Base-by-base conservation (phyloP, 2,888 invertebrate species). In the Limnephilus rhombicus region DNA sequence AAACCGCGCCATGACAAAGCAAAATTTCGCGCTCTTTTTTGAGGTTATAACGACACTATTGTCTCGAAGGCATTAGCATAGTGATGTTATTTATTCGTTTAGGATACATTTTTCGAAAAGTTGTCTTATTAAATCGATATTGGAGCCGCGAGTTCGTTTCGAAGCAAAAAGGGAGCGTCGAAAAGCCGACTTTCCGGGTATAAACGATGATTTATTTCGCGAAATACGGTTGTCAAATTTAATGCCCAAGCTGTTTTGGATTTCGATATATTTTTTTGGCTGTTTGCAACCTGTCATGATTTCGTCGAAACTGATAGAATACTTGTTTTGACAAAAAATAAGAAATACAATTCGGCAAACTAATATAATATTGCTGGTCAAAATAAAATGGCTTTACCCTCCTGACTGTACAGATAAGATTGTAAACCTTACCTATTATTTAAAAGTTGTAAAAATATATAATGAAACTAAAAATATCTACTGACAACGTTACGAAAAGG, bases 41-140 rank as follows among this genome's bases (percentile, higher is more conserved):
- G 81, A 90, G 82, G 31, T 82, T 49, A 68, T 90, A 90, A 90
- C 90, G 90, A 90, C 41, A 68, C 90, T 68, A 90, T 90, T 90
- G 90, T 90, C 83, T 85, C 68, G 31, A n/a, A 31, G 3, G 49
- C 68, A 90, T 90, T 90, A 90, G 49, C 90, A 90, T 90, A 90
- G 29, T 31, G 68, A 34, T n/a, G 83, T 53, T 89, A 41, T 86
- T 49, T 83, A 24, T 41, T 41, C 83, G 83, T 41, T 34, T 34
- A 37, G 83, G 83, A 41, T 41, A 34, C 83, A 83, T 87, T 87
- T 87, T 18, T 87, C 87, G 87, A 87, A 49, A 31, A 87, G 18
- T 87, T 85, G 31, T 24, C 45, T 53, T 49, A 87, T 87, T 34
- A 53, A 53, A 53, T 87, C 87, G 87, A 45, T 87, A 87, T 49